These are phyloP conservation scores for Pampusana beccarii DNA, from an alignment of 2,113 vertebrate genomes.

Conservation along the genomic window DNA sequence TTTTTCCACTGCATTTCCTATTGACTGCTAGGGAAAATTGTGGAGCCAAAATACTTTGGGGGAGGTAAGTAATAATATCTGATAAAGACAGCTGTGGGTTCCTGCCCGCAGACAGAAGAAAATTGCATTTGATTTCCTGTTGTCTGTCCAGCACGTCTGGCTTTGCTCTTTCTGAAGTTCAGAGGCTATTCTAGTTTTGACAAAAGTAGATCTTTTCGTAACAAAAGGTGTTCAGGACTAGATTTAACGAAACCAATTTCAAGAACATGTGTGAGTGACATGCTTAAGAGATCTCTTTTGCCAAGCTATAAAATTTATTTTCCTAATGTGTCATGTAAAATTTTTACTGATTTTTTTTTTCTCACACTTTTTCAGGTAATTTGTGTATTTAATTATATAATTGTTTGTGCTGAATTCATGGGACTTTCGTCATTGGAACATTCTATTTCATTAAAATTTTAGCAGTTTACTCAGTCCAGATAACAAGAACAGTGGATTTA, in stretches of 20 bases:
- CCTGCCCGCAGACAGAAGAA: background rate
- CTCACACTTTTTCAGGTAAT: background rate
- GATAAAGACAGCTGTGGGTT: background rate
- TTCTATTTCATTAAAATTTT: background rate
- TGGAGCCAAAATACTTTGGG: background rate
- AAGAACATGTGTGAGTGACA: background rate
- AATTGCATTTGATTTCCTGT: background rate
- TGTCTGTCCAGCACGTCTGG: background rate
- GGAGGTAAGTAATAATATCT: background rate
- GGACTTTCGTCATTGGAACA: background rate
- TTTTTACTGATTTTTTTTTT: background rate
- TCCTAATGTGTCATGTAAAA: background rate
- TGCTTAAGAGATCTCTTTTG: background rate
- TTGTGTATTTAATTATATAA: background rate
- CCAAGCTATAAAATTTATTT: background rate
- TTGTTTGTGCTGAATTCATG: background rate
- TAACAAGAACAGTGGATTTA: background rate
- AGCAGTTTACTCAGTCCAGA: background rate
- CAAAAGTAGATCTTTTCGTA: background rate
- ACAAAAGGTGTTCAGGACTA: background rate
- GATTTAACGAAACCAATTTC: background rate
- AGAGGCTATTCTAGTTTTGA: background rate
- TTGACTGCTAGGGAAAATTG: background rate
- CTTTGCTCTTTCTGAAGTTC: background rate
- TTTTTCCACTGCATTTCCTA: background rate